A percentile compares a stretch with the other conserved stretches of the same genome.
These are phyloP conservation scores for Hippopotamus amphibius DNA, from an alignment of 2,113 vertebrate species.

Conservation along the genomic window DNA sequence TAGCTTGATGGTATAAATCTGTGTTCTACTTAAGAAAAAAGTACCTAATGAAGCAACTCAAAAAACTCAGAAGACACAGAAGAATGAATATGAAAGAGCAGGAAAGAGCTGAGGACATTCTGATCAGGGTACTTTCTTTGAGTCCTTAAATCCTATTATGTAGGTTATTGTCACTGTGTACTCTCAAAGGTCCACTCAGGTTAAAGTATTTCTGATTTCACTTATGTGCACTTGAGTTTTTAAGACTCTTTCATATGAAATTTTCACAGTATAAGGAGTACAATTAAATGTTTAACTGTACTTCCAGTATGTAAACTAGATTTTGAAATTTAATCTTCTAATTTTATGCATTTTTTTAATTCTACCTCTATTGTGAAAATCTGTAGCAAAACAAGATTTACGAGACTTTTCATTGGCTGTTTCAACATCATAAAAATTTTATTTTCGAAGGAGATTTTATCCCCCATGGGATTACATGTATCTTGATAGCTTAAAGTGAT, in stretches of 20 bases:
- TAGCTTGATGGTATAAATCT: slow-evolving; percentile 8
- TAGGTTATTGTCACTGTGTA: neutral
- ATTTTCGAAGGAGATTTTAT: neutral
- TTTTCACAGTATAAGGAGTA: neutral
- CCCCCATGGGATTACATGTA: neutral
- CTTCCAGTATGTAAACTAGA: neutral
- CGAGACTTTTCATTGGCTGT: neutral
- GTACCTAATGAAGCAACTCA: neutral
- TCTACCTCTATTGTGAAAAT: slow-evolving; percentile 7
- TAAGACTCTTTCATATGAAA: neutral
- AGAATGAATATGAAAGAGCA: neutral
- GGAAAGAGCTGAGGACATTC: neutral
- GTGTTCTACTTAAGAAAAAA: neutral
- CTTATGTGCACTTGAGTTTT: neutral
- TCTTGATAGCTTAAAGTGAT: neutral
- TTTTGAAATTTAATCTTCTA: neutral
- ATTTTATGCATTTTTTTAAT: neutral
- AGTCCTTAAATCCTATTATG: neutral
- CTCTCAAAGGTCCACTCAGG: neutral
- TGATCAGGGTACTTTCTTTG: neutral
- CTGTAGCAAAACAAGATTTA: neutral
- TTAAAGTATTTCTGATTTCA: neutral
- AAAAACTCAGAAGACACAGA: neutral
- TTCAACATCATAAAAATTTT: slow-evolving; percentile 5
- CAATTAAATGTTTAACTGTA: slow-evolving; percentile 31